Evolutionary conservation across 2,797 vertebrate genomes (phyloP).

Genomic region (Tinamus major): DNA sequence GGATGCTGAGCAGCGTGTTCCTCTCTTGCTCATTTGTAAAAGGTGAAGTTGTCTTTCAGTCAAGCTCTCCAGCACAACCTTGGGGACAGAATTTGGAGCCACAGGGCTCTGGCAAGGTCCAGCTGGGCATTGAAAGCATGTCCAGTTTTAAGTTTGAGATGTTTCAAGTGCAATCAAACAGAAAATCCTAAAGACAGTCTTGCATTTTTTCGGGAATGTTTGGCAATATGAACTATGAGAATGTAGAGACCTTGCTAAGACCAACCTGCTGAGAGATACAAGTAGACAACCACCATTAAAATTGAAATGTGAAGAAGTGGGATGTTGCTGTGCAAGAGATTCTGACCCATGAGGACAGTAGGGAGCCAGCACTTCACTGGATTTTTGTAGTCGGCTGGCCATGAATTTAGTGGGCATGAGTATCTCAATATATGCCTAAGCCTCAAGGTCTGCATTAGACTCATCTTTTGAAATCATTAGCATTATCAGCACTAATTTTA

Average conservation of each 20-base stretch:
- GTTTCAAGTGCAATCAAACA: not conserved
- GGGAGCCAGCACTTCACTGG: too few species aligned
- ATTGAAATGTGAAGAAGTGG: not conserved
- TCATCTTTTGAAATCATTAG: slow-evolving; percentile 1
- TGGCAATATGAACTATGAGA: not conserved
- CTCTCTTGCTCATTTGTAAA: not conserved
- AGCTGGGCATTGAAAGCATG: not conserved
- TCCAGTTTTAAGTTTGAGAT: not conserved
- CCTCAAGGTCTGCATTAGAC: not conserved
- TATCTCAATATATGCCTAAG: not conserved
- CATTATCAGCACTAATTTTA: not conserved
- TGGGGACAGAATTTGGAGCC: not conserved
- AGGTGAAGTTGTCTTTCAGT: not conserved
- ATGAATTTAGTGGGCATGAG: not conserved
- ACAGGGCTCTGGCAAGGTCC: not conserved
- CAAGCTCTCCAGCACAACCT: not conserved
- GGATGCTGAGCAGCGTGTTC: not conserved
- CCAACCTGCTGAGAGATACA: not conserved
- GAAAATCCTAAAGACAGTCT: not conserved
- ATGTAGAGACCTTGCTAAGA: not conserved
- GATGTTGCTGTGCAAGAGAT: not conserved
- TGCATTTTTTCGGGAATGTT: not conserved
- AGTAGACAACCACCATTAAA: not conserved
- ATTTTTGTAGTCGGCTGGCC: not conserved
- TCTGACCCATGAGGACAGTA: not conserved